These are phyloP conservation scores for Anguilla anguilla DNA, from an alignment of 2,797 vertebrate species.

Conservation along the genomic window DNA sequence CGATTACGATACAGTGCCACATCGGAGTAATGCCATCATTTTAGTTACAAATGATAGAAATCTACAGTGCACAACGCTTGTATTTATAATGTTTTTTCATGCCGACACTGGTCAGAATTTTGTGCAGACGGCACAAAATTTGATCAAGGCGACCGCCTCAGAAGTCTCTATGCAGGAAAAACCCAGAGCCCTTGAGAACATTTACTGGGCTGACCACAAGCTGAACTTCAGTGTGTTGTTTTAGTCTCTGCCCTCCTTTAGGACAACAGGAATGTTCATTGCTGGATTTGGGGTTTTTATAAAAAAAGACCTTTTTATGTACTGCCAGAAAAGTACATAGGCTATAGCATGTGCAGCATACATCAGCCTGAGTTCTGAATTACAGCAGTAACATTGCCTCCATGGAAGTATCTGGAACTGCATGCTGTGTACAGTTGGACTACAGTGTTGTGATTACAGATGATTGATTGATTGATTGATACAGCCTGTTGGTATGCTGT, in stretches of 20 bases:
- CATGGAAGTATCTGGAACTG: background rate
- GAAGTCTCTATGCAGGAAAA: too few relatives aligned
- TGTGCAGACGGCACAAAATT: too few relatives aligned
- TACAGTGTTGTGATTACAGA: constrained; percentile 43
- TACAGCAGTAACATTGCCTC: constrained; percentile 38
- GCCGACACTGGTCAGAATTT: too few relatives aligned
- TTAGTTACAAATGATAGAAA: too few relatives aligned
- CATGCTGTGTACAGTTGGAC: constrained; percentile 20
- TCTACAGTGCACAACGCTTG: too few relatives aligned
- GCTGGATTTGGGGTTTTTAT: constrained; percentile 48
- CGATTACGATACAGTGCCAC: too few relatives aligned
- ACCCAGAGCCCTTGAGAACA: too few relatives aligned
- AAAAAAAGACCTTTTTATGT: constrained; percentile 44
- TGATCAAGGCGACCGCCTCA: too few relatives aligned
- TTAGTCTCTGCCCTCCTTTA: constrained; percentile 20
- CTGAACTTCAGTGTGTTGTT: constrained; percentile 9
- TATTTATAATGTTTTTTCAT: too few relatives aligned
- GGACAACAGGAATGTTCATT: constrained; percentile 54
- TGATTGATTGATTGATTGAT: background rate
- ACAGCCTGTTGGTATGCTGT: constrained; percentile 40
- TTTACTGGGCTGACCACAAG: background rate
- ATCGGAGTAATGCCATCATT: too few relatives aligned
- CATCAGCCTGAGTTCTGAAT: constrained; percentile 32
- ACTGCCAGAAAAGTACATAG: constrained; percentile 46
- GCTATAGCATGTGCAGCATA: constrained; percentile 33